Base-by-base conservation (phyloP, 92 coral and sea anemone genomes). In the Phenganax stokvisi region DNA sequence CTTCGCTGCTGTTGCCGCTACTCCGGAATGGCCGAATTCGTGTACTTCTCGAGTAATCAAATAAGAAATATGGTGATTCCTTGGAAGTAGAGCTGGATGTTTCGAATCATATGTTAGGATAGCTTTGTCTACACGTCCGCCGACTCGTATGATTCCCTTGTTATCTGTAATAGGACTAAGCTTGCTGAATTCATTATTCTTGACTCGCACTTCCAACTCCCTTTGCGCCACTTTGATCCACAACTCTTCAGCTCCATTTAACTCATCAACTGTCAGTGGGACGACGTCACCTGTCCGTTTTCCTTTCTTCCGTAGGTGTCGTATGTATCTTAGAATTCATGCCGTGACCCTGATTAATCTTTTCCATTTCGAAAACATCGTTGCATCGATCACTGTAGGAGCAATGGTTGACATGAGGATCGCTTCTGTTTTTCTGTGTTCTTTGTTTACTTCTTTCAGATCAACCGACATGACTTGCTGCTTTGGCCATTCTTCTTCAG, bases 351-450 rank as follows among this genome's bases (percentile, higher is more conserved):
- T 65, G 37, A 7, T 51, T 15, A 20, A 65, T 65, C 71, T 17
- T 13, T 65, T 65, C 71, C 71, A 65, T n/a, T 65, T 65, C 47
- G 71, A 65, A 65, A 65, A 65, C 12, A 20, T 65, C 47, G 71
- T 65, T 65, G 71, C 4, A 15, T 65, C 71, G 29, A 65, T 65
- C 9, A 65, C 52, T 10, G 52, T 67, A 0, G 72, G 51, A 8
- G 11, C 52, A 10, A 17, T 28, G 52, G 4, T 12, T 67, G 37
- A 28, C 1, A 53, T 29, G 5, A 67, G 37, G 12, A 27, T 53
- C 13, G 72, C 72, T 67, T 67, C 8, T 51, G 51, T 67, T 6
- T 67, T 67, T 4, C 51, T 51, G 11, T 53, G 72, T 67, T 67
- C 72, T 67, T 31, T 67, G 0, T 67, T 53, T 1, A 67, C 4